A percentile compares a stretch with the other conserved stretches of the same genome.
Conservation (phyloP, 2,888 invertebrate genomes). For the Deroplatys truncata region DNA sequence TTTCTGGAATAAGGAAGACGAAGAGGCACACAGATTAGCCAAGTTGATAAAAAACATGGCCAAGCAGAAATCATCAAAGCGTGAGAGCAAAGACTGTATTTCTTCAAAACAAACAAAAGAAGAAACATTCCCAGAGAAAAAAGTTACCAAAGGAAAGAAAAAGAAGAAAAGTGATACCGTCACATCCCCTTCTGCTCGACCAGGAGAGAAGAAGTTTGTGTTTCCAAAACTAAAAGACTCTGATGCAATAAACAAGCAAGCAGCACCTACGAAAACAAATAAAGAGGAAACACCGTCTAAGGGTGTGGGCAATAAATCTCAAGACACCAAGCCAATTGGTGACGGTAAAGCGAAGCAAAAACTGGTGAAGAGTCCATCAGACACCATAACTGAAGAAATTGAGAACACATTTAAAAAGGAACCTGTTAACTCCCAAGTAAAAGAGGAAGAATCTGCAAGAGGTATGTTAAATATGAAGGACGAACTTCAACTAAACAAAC, state of each 20-base stretch:
- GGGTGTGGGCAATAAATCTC: background rate
- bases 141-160: background rate
- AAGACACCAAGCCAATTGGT: too few relatives aligned
- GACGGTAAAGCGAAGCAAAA: background rate
- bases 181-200: background rate
- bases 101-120: background rate
- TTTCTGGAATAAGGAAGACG: background rate
- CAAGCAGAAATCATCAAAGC: background rate
- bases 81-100: slow-evolving; percentile 9
- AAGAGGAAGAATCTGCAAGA: background rate
- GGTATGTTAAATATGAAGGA: background rate
- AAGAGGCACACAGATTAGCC: background rate
- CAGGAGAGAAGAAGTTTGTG: background rate
- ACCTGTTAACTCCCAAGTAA: background rate
- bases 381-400: background rate
- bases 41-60: background rate
- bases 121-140: background rate
- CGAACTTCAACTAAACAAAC: background rate
- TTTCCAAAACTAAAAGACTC: background rate
- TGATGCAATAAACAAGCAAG: background rate
- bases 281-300: too few relatives aligned
- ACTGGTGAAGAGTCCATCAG: background rate
- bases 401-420: background rate
- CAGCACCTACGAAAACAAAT: background rate
- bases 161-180: background rate